phyloP scores from a whole-genome alignment of 2,797 vertebrate genomes.

The Alca torda region DNA sequence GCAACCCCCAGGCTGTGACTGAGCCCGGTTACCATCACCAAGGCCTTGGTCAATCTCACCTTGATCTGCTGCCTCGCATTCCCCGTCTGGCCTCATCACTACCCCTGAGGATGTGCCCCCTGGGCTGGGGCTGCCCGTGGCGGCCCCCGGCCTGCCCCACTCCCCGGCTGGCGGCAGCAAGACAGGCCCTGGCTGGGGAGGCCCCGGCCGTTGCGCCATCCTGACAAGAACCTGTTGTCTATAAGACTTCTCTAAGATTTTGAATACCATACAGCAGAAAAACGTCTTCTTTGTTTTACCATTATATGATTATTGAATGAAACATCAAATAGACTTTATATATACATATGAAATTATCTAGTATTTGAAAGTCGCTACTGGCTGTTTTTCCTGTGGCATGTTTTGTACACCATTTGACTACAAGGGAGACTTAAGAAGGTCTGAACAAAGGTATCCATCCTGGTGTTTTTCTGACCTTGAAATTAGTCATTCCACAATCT shows the following conservation, averaged over 20 bases:
- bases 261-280: not conserved
- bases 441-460: not conserved
- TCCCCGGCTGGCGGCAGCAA: not conserved
- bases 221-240: not conserved
- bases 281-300: not conserved
- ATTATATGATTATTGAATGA: not conserved
- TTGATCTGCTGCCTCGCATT: accelerated
- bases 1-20: accelerated
- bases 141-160: accelerated
- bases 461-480: not conserved
- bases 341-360: not conserved
- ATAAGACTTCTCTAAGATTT: not conserved
- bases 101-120: not conserved
- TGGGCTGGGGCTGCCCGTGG: not conserved
- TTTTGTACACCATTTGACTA: not conserved
- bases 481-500: not conserved
- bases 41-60: too few species aligned
- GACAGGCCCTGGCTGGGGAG: too few species aligned
- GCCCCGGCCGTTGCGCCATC: accelerated
- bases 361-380: not conserved
- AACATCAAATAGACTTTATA: not conserved
- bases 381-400: not conserved
- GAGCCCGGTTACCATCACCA: accelerated
- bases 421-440: not conserved
- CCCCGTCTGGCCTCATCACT: not conserved